phyloP scores from a whole-genome alignment of 1,140 invertebrate species.

The Lepidurus arcticus region DNA sequence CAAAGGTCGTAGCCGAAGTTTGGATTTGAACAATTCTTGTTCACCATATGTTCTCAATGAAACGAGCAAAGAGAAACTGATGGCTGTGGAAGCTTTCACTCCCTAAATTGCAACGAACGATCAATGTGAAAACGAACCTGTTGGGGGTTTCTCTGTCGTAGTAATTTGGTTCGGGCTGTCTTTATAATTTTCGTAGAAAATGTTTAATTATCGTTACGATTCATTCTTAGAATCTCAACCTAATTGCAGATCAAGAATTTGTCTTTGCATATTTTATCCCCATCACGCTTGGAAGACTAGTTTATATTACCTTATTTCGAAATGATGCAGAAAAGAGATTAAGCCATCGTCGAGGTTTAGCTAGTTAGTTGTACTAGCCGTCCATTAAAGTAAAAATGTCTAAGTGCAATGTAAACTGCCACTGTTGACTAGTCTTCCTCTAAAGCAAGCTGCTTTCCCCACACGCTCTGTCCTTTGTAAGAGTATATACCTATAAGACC shows the following conservation, averaged over 20 bases:
- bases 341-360: no score
- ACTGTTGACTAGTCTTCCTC: no score
- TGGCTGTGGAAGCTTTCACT: neutral
- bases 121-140: neutral
- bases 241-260: neutral
- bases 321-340: no score
- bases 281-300: neutral
- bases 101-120: neutral
- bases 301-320: neutral
- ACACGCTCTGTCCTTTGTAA: no score
- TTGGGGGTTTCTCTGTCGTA: neutral
- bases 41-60: neutral
- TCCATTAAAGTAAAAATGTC: no score
- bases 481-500: no score
- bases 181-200: constrained; percentile 7
- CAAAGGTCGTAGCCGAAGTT: neutral
- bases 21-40: neutral
- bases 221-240: neutral
- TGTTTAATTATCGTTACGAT: neutral
- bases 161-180: neutral
- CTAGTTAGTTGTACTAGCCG: no score
- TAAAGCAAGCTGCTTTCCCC: no score
- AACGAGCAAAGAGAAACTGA: constrained; percentile 2
- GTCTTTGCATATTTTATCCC: neutral
- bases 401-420: no score